Evolutionary conservation across 2,888 invertebrate genomes (phyloP).

Genomic region (Sturmia bella): DNA sequence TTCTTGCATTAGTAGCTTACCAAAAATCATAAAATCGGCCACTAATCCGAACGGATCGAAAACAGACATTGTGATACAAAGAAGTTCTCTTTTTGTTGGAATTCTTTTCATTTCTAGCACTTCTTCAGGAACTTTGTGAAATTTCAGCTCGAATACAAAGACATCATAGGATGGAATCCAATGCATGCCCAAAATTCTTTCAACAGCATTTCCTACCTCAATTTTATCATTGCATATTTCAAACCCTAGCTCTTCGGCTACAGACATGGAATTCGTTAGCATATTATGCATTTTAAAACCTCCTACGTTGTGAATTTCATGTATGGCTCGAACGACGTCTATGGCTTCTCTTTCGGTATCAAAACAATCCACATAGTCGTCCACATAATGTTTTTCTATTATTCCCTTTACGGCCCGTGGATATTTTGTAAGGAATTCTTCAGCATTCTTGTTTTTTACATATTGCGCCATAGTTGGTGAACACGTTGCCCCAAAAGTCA

Average conservation of each 20-base stretch:
- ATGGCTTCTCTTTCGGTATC: conserved; percentile 38
- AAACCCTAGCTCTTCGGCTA: not conserved
- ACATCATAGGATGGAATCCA: not conserved
- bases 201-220: not conserved
- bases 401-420: conserved; percentile 34
- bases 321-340: conserved; percentile 33
- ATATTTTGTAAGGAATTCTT: conserved; percentile 15
- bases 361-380: conserved; percentile 55
- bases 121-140: not conserved
- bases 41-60: too few relatives aligned
- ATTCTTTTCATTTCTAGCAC: not conserved
- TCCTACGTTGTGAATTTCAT: conserved; percentile 33
- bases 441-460: conserved; percentile 52
- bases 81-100: conserved; percentile 33
- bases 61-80: not conserved
- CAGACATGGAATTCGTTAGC: not conserved
- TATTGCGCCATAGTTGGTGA: conserved; percentile 58
- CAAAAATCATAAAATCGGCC: too few relatives aligned
- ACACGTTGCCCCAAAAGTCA: conserved; percentile 47
- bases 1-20: too few relatives aligned
- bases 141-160: not conserved
- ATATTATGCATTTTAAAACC: conserved; percentile 29
- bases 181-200: not conserved
- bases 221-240: not conserved
- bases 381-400: conserved; percentile 43